Conservation (phyloP, 2,888 invertebrate species). For the Limenitis camilla region DNA sequence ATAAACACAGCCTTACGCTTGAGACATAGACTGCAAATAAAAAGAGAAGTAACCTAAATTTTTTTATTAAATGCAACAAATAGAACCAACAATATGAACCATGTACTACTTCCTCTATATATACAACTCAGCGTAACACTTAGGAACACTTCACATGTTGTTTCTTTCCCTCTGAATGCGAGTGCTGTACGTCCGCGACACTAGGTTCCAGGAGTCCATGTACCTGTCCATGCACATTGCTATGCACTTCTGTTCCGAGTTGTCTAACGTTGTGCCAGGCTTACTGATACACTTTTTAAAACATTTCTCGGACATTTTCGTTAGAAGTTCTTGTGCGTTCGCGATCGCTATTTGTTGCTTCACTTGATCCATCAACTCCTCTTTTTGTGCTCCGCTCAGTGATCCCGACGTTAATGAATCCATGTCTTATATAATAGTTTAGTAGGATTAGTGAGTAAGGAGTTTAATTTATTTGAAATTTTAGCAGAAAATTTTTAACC, state of each 20-base stretch:
- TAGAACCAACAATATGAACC: conserved; percentile 48
- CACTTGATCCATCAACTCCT: conserved; percentile 94
- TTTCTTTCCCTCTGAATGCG: conserved; percentile 88
- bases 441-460: conserved; percentile 10
- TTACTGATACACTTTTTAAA: conserved; percentile 95
- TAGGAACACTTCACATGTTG: conserved; percentile 62
- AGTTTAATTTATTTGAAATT: conserved; percentile 13
- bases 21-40: conserved; percentile 14
- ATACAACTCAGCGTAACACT: conserved; percentile 50
- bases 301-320: conserved; percentile 98
- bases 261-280: conserved; percentile 91
- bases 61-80: conserved; percentile 43
- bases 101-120: conserved; percentile 62
- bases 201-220: conserved; percentile 96
- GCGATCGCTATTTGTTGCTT: conserved; percentile 96
- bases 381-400: conserved; percentile 82
- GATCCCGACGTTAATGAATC: conserved; percentile 72
- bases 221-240: conserved; percentile 99
- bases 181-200: conserved; percentile 90
- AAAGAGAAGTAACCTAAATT: conserved; percentile 43
- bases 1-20: not conserved
- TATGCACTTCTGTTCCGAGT: conserved; percentile 95
- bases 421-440: conserved; percentile 55
- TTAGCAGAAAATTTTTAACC: conserved; percentile 39
- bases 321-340: conserved; percentile 92